phyloP scores from a whole-genome alignment of 2,888 invertebrate genomes.

The Vannuccia rotundouncinata region DNA sequence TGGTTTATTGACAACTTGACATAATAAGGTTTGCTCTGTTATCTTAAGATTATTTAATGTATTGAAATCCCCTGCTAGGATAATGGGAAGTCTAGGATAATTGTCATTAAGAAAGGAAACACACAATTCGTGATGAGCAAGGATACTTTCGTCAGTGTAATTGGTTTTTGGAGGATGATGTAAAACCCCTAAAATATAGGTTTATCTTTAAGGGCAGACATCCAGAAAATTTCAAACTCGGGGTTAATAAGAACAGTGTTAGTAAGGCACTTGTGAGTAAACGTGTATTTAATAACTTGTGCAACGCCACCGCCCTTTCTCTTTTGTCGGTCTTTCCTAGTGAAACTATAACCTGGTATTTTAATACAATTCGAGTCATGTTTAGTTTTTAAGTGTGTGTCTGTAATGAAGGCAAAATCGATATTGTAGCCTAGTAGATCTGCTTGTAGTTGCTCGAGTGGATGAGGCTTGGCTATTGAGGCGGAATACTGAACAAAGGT shows the following conservation, averaged over 20 bases:
- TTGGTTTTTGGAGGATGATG: neutral
- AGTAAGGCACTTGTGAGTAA: neutral
- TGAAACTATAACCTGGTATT: neutral
- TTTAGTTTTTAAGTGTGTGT: conserved; percentile 15
- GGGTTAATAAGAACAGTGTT: neutral
- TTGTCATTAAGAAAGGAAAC: neutral
- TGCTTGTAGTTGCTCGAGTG: neutral
- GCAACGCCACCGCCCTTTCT: neutral
- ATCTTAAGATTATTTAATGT: neutral
- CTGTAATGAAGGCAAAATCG: conserved; percentile 26
- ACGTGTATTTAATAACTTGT: neutral
- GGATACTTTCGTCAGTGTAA: neutral
- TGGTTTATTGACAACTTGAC: neutral
- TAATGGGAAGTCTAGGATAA: neutral
- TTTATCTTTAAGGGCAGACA: neutral
- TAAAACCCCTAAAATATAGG: neutral
- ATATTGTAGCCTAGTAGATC: conserved; percentile 5
- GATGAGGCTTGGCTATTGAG: too few relatives aligned
- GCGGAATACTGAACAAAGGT: too few relatives aligned
- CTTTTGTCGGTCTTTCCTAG: neutral
- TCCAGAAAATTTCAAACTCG: neutral
- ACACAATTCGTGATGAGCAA: neutral
- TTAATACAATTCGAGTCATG: conserved; percentile 16
- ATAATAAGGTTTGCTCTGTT: neutral
- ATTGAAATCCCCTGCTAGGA: neutral